These are phyloP conservation scores for Sisyra terminalis DNA, from an alignment of 2,888 invertebrate genomes.

Conservation along the genomic window DNA sequence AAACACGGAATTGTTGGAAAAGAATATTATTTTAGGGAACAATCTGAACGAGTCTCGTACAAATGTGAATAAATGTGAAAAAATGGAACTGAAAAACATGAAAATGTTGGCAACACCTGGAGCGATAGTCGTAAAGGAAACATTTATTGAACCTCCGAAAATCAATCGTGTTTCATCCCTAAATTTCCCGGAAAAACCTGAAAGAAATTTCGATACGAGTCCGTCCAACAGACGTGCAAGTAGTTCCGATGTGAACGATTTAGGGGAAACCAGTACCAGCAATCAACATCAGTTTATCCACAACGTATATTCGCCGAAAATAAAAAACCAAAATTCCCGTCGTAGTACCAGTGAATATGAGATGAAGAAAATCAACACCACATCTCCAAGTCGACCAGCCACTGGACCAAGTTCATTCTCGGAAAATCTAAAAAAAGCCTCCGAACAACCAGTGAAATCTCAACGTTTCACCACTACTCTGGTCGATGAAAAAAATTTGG, in stretches of 20 bases:
- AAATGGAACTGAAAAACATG: conserved; percentile 12
- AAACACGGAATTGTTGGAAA: conserved; percentile 11
- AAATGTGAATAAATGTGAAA: conserved; percentile 15
- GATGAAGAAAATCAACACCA: conserved; percentile 12
- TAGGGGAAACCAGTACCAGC: conserved; percentile 23
- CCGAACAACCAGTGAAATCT: conserved; percentile 14
- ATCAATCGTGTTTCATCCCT: conserved; percentile 27
- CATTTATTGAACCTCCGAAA: conserved; percentile 31
- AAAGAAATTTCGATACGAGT: conserved; percentile 15
- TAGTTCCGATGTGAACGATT: conserved; percentile 13
- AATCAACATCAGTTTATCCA: not conserved
- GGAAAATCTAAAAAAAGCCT: conserved; percentile 5
- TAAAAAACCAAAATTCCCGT: not conserved
- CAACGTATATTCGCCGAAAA: not conserved
- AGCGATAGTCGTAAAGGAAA: conserved; percentile 30
- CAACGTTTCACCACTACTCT: conserved; percentile 24
- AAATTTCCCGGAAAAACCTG: conserved; percentile 29
- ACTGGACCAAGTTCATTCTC: conserved; percentile 1
- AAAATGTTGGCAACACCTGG: conserved; percentile 19
- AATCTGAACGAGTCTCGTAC: conserved; percentile 17
- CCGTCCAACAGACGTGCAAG: conserved; percentile 15
- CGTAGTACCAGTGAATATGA: conserved; percentile 11
- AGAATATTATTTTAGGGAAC: conserved; percentile 16
- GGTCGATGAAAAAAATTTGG: conserved; percentile 20
- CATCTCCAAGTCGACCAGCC: conserved; percentile 7